Evolutionary conservation across 92 coral and sea anemone species (phyloP).

Genomic region (Porites divaricata): DNA sequence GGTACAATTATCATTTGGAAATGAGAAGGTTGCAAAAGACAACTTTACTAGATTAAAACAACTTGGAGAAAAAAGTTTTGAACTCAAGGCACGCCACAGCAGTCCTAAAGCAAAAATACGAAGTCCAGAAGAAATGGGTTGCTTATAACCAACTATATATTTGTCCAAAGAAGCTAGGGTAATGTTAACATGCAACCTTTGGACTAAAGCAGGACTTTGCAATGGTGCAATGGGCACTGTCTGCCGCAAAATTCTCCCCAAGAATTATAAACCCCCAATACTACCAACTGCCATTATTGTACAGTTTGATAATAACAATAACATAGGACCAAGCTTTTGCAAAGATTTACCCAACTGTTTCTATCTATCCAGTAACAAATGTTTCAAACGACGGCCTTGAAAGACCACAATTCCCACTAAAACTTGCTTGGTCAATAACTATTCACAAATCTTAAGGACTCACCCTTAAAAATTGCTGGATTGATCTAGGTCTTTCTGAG

Average conservation of each 20-base stretch:
- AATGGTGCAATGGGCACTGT: conserved; percentile 51
- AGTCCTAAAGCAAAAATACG: conserved; percentile 29
- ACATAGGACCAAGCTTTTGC: no score
- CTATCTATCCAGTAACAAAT: background rate
- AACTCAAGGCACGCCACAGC: conserved; percentile 55
- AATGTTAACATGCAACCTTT: conserved; percentile 52
- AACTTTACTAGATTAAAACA: conserved; percentile 33
- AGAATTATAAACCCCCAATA: no score
- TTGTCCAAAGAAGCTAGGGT: conserved; percentile 53
- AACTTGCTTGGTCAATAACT: conserved; percentile 51
- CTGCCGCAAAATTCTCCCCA: no score
- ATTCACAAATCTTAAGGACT: conserved; percentile 61
- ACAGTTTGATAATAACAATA: no score
- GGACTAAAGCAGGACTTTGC: no score
- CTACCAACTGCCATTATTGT: no score
- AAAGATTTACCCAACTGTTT: no score
- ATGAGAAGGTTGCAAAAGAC: no score
- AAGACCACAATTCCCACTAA: conserved; percentile 45
- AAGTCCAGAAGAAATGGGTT: conserved; percentile 54
- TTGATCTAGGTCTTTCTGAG: conserved; percentile 49
- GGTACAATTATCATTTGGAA: no score
- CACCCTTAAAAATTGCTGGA: conserved; percentile 33
- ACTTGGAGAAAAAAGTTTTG: conserved; percentile 18
- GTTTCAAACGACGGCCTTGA: background rate
- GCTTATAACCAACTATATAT: conserved; percentile 44